Percentiles rank a stretch among this genome's conserved stretches.
Conservation (phyloP, 2,113 vertebrate genomes). For the Ochotona princeps region DNA sequence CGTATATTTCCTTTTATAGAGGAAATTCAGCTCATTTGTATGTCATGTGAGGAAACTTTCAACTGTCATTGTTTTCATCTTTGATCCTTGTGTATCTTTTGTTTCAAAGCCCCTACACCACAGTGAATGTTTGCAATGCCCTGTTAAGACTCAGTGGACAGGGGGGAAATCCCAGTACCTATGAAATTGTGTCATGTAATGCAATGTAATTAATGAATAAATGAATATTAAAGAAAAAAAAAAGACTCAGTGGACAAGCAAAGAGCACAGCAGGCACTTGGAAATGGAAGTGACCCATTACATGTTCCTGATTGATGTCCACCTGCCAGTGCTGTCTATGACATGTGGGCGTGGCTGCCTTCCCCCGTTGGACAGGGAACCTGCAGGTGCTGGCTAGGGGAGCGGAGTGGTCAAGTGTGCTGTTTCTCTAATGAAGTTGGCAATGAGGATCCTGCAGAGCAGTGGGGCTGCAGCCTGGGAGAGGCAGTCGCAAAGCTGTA, state of each 20-base stretch:
- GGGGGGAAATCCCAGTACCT: no score
- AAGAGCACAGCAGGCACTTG: slow-evolving; percentile 51
- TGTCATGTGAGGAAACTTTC: background rate
- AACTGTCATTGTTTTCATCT: background rate
- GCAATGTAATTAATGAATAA: no score
- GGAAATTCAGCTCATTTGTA: no score
- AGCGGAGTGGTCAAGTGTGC: slow-evolving; percentile 45
- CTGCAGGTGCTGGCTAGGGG: slow-evolving; percentile 1
- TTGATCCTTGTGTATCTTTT: background rate
- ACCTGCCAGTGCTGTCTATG: slow-evolving; percentile 54
- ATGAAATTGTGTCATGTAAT: no score
- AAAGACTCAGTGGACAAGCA: background rate
- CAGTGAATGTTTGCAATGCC: background rate
- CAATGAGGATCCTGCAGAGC: background rate
- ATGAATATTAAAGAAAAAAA: no score
- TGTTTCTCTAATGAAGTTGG: slow-evolving; percentile 73
- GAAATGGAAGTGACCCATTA: slow-evolving; percentile 73
- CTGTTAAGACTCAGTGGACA: background rate
- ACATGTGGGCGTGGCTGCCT: slow-evolving; percentile 42
- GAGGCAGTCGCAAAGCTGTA: no score
- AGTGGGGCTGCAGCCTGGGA: no score
- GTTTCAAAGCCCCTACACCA: background rate
- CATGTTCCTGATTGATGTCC: slow-evolving; percentile 71
- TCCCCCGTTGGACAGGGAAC: slow-evolving; percentile 51
- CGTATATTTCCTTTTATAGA: no score